A percentile compares a stretch with the other conserved stretches of the same genome.
Conservation (phyloP, 1,140 invertebrate genomes). For the Drosophila ohnishii region DNA sequence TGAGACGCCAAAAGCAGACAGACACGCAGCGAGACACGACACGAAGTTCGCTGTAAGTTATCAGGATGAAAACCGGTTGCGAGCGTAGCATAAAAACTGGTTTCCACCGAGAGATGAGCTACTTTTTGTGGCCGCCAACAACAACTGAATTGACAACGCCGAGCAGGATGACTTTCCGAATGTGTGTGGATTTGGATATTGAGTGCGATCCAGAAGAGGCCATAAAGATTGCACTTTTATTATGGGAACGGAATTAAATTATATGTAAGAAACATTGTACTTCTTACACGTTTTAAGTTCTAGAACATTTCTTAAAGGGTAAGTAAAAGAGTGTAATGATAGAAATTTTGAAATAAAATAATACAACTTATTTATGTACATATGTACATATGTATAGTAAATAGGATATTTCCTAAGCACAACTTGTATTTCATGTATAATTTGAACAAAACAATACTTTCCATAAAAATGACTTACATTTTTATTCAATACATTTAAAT, state of each 20-base stretch:
- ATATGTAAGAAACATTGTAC: conserved; percentile 12
- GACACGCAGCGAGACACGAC: conserved; percentile 50
- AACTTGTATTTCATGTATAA: no score
- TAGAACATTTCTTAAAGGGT: no score
- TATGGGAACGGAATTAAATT: conserved; percentile 2
- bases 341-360: neutral
- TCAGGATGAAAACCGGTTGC: conserved; percentile 60
- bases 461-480: neutral
- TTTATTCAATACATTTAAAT: neutral
- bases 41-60: conserved; percentile 55
- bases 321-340: neutral
- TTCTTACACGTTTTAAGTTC: neutral
- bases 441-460: neutral
- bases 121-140: conserved; percentile 51
- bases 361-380: neutral
- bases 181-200: conserved; percentile 47
- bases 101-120: conserved; percentile 58
- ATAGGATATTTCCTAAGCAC: neutral
- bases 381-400: neutral
- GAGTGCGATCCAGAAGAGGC: conserved; percentile 11
- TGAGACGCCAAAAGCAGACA: conserved; percentile 42
- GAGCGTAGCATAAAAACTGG: conserved; percentile 59
- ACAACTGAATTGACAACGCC: conserved; percentile 45
- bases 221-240: conserved; percentile 27
- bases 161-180: conserved; percentile 50